A percentile compares a stretch with the other conserved stretches of the same genome.
phyloP scores from a whole-genome alignment of 1,140 invertebrate species.

The Chlorops oryzae region DNA sequence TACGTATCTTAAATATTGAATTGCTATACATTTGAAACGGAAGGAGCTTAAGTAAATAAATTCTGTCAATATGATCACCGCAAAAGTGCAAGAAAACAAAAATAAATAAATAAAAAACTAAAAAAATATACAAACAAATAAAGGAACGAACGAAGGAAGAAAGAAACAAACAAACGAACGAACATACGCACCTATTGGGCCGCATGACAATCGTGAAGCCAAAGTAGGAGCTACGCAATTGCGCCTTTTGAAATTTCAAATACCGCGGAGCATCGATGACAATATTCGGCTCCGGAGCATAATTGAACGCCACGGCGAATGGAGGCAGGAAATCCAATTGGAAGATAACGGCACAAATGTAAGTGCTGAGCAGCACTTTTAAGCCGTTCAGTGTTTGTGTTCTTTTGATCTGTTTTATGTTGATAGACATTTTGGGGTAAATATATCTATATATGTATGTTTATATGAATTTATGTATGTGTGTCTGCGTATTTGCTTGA shows the following conservation, averaged over 20 bases:
- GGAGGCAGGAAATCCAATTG: background rate
- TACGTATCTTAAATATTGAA: too few species aligned
- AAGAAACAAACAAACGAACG: background rate
- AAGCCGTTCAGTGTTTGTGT: background rate
- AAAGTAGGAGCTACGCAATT: slow-evolving; percentile 42
- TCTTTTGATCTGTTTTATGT: background rate
- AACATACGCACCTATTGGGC: slow-evolving; percentile 30
- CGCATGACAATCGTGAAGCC: slow-evolving; percentile 41
- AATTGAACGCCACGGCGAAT: slow-evolving; percentile 28
- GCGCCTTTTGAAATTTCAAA: slow-evolving; percentile 28
- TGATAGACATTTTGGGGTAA: background rate
- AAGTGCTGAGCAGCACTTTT: background rate
- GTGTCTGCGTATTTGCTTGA: background rate
- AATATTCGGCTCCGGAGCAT: slow-evolving; percentile 27
- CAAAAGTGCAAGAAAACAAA: too few species aligned
- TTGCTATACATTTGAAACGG: too few species aligned
- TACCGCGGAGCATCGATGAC: slow-evolving; percentile 26
- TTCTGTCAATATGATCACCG: too few species aligned
- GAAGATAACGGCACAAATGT: background rate
- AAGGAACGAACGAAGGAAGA: background rate
- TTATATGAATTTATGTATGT: background rate
- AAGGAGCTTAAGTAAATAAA: too few species aligned
- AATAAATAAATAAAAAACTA: too few species aligned
- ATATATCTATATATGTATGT: background rate
- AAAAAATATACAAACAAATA: background rate